These are phyloP conservation scores for Xiphophorus maculatus DNA, from an alignment of 2,113 vertebrate species.

Conservation along the genomic window DNA sequence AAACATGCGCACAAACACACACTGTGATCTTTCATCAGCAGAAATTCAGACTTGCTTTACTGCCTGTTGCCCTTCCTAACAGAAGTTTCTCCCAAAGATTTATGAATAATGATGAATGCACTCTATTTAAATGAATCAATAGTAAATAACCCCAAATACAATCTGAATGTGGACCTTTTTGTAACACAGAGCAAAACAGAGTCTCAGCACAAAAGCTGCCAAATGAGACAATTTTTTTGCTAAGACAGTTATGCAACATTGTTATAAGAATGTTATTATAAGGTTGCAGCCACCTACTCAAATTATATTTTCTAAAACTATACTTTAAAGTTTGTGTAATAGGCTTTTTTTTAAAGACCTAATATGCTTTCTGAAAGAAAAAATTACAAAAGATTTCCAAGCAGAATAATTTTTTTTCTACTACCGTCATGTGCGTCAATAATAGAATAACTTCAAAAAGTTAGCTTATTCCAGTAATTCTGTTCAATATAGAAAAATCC, in stretches of 20 bases:
- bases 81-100: background rate
- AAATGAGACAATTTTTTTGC: background rate
- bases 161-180: background rate
- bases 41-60: constrained; percentile 2
- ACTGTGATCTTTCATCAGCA: constrained; percentile 31
- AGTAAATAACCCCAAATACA: background rate
- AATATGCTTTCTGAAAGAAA: background rate
- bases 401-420: background rate
- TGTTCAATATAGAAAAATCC: background rate
- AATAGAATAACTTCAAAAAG: background rate
- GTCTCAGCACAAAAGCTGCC: background rate
- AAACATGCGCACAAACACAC: constrained; percentile 19
- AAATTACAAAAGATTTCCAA: background rate
- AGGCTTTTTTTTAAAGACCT: background rate
- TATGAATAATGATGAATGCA: background rate
- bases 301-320: background rate
- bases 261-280: background rate
- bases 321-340: background rate
- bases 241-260: background rate
- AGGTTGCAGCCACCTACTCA: background rate
- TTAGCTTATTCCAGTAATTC: background rate
- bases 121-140: background rate
- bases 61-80: background rate
- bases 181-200: background rate
- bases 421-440: background rate